Percentiles rank a stretch among this genome's conserved stretches.
Conservation (phyloP, 2,113 vertebrate genomes). For the Coreoperca whiteheadi region DNA sequence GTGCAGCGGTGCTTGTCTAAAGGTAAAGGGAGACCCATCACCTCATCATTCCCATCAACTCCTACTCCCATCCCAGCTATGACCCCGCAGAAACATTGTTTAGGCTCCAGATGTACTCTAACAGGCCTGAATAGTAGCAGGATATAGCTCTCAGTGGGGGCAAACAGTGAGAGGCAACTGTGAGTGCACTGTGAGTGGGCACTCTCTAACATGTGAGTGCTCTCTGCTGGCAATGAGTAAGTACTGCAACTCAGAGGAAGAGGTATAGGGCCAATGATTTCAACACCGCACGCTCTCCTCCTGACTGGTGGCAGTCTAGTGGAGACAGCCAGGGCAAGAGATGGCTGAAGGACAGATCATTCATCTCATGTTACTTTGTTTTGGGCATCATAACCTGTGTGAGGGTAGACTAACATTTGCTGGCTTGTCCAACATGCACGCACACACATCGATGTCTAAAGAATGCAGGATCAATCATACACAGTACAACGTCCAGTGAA, state of each 20-base stretch:
- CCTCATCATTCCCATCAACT: slow-evolving; percentile 87
- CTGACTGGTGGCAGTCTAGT: slow-evolving; percentile 59
- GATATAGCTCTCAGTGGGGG: slow-evolving; percentile 79
- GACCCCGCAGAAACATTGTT: slow-evolving; percentile 84
- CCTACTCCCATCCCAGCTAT: slow-evolving; percentile 85
- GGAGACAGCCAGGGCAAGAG: slow-evolving; percentile 28
- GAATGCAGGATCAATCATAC: no score
- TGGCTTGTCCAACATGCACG: background rate
- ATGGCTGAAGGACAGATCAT: slow-evolving; percentile 30
- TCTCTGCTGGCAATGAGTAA: slow-evolving; percentile 87
- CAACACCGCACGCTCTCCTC: slow-evolving; percentile 26
- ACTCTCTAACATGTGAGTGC: slow-evolving; percentile 85
- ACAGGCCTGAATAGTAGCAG: slow-evolving; percentile 78
- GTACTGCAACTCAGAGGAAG: slow-evolving; percentile 70
- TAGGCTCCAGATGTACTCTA: slow-evolving; percentile 81
- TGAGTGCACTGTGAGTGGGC: slow-evolving; percentile 70
- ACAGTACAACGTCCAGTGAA: no score
- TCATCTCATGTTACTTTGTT: background rate
- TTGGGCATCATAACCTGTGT: background rate
- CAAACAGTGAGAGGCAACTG: slow-evolving; percentile 76
- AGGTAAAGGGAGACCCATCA: slow-evolving; percentile 85
- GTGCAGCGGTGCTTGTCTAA: slow-evolving; percentile 82
- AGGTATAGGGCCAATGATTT: slow-evolving; percentile 43
- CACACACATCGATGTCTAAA: background rate
- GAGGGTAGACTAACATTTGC: background rate